Percentiles rank a stretch among this genome's conserved stretches.
These are phyloP conservation scores for Pristionchus exspectatus DNA, from an alignment of 2,888 invertebrate species.

Conservation along the genomic window DNA sequence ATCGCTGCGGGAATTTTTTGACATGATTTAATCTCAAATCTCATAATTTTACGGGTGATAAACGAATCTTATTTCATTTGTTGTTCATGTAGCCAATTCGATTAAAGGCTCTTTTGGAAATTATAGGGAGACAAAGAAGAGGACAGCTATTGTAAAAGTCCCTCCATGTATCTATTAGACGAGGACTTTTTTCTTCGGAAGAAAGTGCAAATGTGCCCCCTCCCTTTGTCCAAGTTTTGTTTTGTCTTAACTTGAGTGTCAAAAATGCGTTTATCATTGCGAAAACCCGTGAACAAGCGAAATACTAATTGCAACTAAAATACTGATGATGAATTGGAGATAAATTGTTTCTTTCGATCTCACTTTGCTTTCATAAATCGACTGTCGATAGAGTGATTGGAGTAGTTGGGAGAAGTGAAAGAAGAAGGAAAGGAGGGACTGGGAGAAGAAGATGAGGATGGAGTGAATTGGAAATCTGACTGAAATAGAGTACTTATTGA, in stretches of 20 bases:
- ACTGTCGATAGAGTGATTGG: background rate
- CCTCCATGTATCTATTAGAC: too few species aligned
- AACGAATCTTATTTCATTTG: background rate
- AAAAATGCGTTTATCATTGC: slow-evolving; percentile 3
- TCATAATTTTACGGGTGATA: background rate
- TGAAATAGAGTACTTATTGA: background rate
- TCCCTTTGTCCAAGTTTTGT: background rate
- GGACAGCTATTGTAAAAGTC: too few species aligned
- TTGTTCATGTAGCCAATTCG: background rate
- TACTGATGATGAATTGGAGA: background rate
- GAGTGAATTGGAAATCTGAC: slow-evolving; percentile 19
- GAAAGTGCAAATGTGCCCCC: background rate
- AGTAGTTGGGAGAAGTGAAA: background rate
- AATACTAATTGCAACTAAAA: slow-evolving; percentile 24
- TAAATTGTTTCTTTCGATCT: background rate
- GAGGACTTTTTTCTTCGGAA: background rate
- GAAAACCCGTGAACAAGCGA: slow-evolving; percentile 8
- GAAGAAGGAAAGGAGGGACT: background rate
- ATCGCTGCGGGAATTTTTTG: background rate
- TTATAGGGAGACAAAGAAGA: background rate
- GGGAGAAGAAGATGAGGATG: slow-evolving; percentile 2
- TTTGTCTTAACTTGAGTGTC: background rate
- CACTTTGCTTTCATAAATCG: background rate
- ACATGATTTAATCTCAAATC: background rate
- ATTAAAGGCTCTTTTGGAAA: too few species aligned